Percentiles rank a stretch among this genome's conserved stretches.
Evolutionary conservation across 2,888 invertebrate genomes (phyloP).

Genomic region (Ophion obscuratus): DNA sequence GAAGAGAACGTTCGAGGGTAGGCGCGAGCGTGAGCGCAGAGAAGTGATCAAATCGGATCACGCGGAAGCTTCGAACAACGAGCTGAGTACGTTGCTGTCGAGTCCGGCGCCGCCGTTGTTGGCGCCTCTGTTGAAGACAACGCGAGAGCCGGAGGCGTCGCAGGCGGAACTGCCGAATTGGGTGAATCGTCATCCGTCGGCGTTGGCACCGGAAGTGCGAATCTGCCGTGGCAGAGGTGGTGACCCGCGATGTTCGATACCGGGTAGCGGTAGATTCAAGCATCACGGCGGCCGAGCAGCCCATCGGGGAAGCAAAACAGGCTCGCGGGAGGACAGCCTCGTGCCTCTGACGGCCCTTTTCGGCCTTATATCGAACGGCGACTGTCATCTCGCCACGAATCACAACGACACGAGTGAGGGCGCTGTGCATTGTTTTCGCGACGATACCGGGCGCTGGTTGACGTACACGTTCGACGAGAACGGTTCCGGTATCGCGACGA

Average conservation of each 20-base stretch:
- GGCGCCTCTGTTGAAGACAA: conserved; percentile 88
- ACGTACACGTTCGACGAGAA: conserved; percentile 94
- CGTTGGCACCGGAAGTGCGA: conserved; percentile 48
- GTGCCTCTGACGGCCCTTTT: conserved; percentile 82
- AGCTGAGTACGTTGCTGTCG: conserved; percentile 88
- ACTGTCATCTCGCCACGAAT: conserved; percentile 90
- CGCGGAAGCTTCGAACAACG: conserved; percentile 87
- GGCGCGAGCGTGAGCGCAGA: conserved; percentile 70
- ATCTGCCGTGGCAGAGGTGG: conserved; percentile 58
- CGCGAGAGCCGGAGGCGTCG: conserved; percentile 84
- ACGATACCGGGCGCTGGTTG: conserved; percentile 94
- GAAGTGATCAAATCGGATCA: conserved; percentile 85
- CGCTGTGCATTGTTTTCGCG: conserved; percentile 94
- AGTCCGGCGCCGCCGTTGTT: conserved; percentile 87
- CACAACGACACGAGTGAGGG: conserved; percentile 92
- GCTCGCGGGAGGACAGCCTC: conserved; percentile 74
- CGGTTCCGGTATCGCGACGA: conserved; percentile 86
- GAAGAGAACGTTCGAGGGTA: conserved; percentile 82
- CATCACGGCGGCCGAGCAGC: conserved; percentile 81
- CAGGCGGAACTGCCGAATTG: conserved; percentile 60
- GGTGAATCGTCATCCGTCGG: conserved; percentile 54
- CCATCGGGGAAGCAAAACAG: conserved; percentile 76
- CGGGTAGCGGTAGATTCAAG: conserved; percentile 86
- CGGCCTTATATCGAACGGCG: conserved; percentile 83
- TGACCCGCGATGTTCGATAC: conserved; percentile 82